A percentile compares a stretch with the other conserved stretches of the same genome.
Conservation (phyloP, 2,797 vertebrate genomes). For the Steatocranus sp. region DNA sequence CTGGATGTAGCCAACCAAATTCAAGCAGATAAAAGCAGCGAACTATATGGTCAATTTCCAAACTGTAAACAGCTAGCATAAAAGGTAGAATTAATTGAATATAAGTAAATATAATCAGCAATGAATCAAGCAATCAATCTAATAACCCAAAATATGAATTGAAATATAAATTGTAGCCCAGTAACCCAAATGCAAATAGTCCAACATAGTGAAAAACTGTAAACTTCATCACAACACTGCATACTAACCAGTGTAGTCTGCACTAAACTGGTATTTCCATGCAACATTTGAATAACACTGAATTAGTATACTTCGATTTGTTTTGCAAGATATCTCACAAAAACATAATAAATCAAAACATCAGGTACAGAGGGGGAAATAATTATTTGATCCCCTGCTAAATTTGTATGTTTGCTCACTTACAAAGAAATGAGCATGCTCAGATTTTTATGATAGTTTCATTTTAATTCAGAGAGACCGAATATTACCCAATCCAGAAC, state of each 20-base stretch:
- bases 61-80: neutral
- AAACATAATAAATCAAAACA: neutral
- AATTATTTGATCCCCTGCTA: neutral
- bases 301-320: neutral
- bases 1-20: neutral
- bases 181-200: neutral
- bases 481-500: neutral
- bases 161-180: neutral
- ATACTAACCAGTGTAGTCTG: neutral
- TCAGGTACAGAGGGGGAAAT: neutral
- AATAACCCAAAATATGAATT: neutral
- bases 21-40: neutral
- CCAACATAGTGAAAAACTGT: neutral
- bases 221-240: neutral
- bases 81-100: neutral
- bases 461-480: neutral
- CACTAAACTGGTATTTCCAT: neutral
- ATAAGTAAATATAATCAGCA: neutral
- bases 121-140: neutral
- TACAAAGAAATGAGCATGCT: neutral
- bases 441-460: neutral
- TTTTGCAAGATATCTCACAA: neutral
- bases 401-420: neutral
- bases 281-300: neutral
- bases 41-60: neutral